Evolutionary conservation across 2,888 invertebrate genomes (phyloP), one percentile per base, ranked within the genome.

Genomic region (Drosophila rubida): DNA sequence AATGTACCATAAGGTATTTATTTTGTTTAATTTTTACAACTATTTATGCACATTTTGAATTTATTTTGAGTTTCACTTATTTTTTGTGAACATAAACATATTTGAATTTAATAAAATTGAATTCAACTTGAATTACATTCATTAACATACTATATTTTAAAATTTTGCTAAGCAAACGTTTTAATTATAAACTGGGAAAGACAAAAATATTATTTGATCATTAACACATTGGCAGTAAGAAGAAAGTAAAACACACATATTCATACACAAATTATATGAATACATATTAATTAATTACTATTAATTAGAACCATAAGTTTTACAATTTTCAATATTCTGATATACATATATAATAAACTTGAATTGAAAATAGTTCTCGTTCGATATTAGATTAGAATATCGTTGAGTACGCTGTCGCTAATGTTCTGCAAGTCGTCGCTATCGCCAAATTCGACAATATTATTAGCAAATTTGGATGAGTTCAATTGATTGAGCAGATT

Each of bases 351-450:
- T 46, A 45, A 41, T 39, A 49, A 25, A 63, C 35, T 16, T 39
- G 16, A 7, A 25, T 32, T n/a, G 11, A 53, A 22, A 19, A 39
- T 32, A 39, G 49, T 48, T 45, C 14, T 14, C 2, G 5, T 25
- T 14, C 2, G 5, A 27, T 41, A 42, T 27, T 53, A 53, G 23
- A 22, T 22, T 2, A 30, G 9, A 35, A 88, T 67, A 59, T 88
- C 88, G 1, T 87, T 83, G 16, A 90, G 70, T 19, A 90, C 78
- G n/a, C 78, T 77, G 44, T 90, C 90, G 66, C 89, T 90, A 4
- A 81, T 79, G 61, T 90, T 82, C 14, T 69, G 78, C 39, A 90
- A 62, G 2, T 82, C 80, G 9, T 85, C 83, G 13, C 70, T 48
- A 11, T 67, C 68, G 7, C 14, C 55, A 11, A 41, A 45, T n/a